phyloP scores from a whole-genome alignment of 2,113 vertebrate genomes.

The Coptodon bakossiorum region DNA sequence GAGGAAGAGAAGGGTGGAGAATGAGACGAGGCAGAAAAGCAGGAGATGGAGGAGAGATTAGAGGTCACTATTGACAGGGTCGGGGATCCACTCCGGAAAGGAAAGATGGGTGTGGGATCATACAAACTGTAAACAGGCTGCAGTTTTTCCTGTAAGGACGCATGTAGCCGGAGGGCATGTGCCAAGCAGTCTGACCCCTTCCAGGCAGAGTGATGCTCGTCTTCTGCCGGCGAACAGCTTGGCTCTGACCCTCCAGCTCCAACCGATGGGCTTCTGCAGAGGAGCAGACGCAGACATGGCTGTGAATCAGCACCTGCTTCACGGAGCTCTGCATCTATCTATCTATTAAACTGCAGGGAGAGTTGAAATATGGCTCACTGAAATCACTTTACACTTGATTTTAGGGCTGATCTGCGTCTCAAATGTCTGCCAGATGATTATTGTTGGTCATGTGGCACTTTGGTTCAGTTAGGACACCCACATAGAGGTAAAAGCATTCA shows the following conservation, averaged over 20 bases:
- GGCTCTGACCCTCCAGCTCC: not conserved
- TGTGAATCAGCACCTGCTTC: conserved; percentile 38
- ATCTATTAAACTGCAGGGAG: conserved; percentile 8
- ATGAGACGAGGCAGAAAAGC: conserved; percentile 23
- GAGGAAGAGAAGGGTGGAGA: not conserved
- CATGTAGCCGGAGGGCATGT: not conserved
- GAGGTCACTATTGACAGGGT: conserved; percentile 41
- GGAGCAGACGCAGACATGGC: not conserved
- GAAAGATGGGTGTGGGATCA: conserved; percentile 4
- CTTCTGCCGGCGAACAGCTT: not conserved
- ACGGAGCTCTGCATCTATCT: not conserved
- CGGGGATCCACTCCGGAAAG: conserved; percentile 8
- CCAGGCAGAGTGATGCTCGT: not conserved
- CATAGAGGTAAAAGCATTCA: not conserved
- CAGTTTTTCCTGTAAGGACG: conserved; percentile 3
- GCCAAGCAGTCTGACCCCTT: conserved; percentile 3
- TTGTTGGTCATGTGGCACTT: not conserved
- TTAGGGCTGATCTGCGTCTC: not conserved
- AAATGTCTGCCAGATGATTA: not conserved
- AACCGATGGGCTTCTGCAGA: conserved; percentile 9
- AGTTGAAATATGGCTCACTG: not conserved
- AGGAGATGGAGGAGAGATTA: conserved; percentile 44
- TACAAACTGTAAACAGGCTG: conserved; percentile 18
- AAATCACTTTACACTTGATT: not conserved
- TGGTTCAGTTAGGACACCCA: not conserved